Evolutionary conservation across 2,888 invertebrate species (phyloP).

Genomic region (Philopedon plagiatum): DNA sequence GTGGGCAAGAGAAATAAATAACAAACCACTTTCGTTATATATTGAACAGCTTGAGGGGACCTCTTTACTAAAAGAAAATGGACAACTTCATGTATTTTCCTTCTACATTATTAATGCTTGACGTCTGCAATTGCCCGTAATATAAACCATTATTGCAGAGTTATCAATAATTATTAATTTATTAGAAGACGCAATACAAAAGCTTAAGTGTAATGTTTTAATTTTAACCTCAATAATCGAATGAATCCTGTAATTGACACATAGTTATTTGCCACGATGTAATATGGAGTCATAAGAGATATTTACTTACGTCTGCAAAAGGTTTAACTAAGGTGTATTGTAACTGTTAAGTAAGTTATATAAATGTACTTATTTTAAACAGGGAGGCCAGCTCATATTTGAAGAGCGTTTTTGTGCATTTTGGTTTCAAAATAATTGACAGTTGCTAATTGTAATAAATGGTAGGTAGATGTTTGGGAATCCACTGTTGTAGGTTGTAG

Average conservation of each 20-base stretch:
- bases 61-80: constrained; percentile 15
- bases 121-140: constrained; percentile 30
- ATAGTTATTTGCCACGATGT: neutral
- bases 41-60: neutral
- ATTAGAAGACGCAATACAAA: constrained; percentile 16
- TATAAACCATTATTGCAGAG: constrained; percentile 16
- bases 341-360: too few relatives aligned
- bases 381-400: too few relatives aligned
- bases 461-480: too few relatives aligned
- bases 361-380: too few relatives aligned
- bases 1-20: neutral
- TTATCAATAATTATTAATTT: constrained; percentile 31
- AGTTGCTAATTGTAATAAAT: too few relatives aligned
- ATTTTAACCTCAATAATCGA: neutral
- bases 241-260: neutral
- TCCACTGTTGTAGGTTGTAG: too few relatives aligned
- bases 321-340: too few relatives aligned
- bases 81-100: constrained; percentile 28
- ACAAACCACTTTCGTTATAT: constrained; percentile 6
- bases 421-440: too few relatives aligned
- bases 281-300: neutral
- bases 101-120: constrained; percentile 28
- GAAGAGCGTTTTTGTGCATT: too few relatives aligned
- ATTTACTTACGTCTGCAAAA: too few relatives aligned
- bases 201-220: constrained; percentile 4